Base-by-base conservation (phyloP, 2,888 invertebrate species). In the Andrena hattorfiana region DNA sequence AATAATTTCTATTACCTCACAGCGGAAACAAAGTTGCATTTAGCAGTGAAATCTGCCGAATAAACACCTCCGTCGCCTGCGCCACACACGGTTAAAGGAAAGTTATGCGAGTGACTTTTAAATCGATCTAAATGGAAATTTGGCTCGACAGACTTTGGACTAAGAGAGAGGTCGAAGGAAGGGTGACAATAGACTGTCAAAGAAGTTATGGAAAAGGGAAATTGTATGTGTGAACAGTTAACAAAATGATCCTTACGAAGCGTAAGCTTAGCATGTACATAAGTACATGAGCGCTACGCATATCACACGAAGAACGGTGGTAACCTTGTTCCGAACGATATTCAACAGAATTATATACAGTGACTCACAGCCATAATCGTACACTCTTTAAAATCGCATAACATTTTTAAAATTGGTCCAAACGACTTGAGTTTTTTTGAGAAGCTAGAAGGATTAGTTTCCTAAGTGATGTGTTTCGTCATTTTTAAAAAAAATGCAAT, bases 251-350 rank as follows among this genome's bases (percentile, higher is more conserved):
- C 13, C 20, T n/a, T 8, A 23, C 28, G 48, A 62, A 71, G 48
- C 56, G 26, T 28, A 20, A 48, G 30, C 8, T 32, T 49, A 71
- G 16, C 48, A 13, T n/a, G 2, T 20, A 70, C 28, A 42, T n/a
- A 26, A 26, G n/a, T 30, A 62, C 20, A 48, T 7, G 42, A 26
- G 26, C 30, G n/a, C n/a, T 20, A 16, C 32, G 26, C 56, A 23
- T 23, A 23, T 23, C 56, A 26, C 59, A 8, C 56, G n/a, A 23
- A 28, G 26, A 42, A 20, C n/a, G 26, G 6, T 16, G 42, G 23
- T 56, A 70, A 70, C 42, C 16, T 59, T 59, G 69, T 42, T 68
- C 56, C 60, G 67, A 60, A 60, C 70, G 30, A 59, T 70, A 70
- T 70, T 48, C 70, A 70, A 28, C 42, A n/a, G 42, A 42, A 59